Conservation (phyloP, 2,113 vertebrate genomes). For the Calyptommatus sinebrachiatus region DNA sequence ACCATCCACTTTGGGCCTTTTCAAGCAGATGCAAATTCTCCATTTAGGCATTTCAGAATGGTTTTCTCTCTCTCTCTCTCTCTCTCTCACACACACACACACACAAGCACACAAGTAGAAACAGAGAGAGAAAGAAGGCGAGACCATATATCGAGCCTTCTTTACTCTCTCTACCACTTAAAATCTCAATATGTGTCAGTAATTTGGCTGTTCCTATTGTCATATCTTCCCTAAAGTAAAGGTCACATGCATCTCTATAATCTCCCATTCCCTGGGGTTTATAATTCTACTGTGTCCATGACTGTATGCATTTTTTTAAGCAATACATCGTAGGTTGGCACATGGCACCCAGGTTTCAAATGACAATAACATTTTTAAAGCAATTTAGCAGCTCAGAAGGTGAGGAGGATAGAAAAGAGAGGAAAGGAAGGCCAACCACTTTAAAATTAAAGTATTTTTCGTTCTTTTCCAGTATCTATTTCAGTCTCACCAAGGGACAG, state of each 20-base stretch:
- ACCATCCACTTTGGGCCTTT: neutral
- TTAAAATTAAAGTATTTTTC: rapidly evolving
- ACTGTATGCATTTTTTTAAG: neutral
- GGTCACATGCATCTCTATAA: neutral
- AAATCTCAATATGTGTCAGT: rapidly evolving
- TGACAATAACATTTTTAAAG: neutral
- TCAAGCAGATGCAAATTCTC: neutral
- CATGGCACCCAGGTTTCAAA: rapidly evolving
- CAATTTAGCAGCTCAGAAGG: rapidly evolving
- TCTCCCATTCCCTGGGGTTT: constrained; percentile 14
- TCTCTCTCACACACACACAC: neutral
- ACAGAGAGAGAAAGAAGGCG: no score
- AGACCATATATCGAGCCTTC: neutral
- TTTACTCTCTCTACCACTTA: rapidly evolving
- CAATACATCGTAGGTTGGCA: rapidly evolving
- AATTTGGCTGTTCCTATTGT: neutral
- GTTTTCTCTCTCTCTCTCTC: no score
- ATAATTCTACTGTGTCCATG: neutral
- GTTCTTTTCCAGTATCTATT: neutral
- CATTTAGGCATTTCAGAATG: neutral
- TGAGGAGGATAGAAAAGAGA: rapidly evolving
- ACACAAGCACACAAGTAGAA: neutral
- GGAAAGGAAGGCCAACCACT: neutral
- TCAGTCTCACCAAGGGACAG: neutral
- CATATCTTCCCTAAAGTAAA: rapidly evolving